These are phyloP conservation scores for Synergus umbraculus DNA, from an alignment of 2,888 invertebrate genomes.

Conservation along the genomic window DNA sequence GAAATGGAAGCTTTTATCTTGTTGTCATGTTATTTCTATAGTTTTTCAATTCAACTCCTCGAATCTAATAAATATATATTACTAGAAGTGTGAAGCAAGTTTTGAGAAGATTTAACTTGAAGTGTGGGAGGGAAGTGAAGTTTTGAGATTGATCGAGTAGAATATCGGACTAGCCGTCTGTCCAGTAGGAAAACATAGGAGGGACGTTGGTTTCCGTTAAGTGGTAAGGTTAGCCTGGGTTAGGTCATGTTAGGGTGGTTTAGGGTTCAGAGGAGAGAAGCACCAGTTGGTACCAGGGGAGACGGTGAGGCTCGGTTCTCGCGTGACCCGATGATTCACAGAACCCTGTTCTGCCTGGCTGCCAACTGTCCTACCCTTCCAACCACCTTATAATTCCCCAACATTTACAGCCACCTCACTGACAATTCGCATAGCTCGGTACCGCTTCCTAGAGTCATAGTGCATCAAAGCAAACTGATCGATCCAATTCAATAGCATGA, in stretches of 20 bases:
- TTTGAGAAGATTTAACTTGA: slow-evolving; percentile 20
- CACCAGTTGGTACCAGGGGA: slow-evolving; percentile 68
- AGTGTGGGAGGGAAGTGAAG: slow-evolving; percentile 2
- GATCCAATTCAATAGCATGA: neutral
- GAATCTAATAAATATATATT: slow-evolving; percentile 9
- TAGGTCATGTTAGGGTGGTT: slow-evolving; percentile 62
- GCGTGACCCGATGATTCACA: slow-evolving; percentile 76
- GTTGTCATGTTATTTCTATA: no score
- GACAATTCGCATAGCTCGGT: slow-evolving; percentile 47
- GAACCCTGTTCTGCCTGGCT: slow-evolving; percentile 56
- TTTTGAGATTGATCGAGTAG: slow-evolving; percentile 35
- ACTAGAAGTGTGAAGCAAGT: neutral
- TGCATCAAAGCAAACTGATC: neutral
- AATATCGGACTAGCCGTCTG: slow-evolving; percentile 34
- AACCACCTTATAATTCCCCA: slow-evolving; percentile 54
- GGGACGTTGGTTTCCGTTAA: slow-evolving; percentile 36
- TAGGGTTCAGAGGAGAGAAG: slow-evolving; percentile 60
- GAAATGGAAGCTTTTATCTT: no score
- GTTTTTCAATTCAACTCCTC: no score
- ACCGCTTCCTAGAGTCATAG: slow-evolving; percentile 23
- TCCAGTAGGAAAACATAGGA: slow-evolving; percentile 38
- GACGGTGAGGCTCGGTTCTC: slow-evolving; percentile 58
- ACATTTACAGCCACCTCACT: slow-evolving; percentile 52
- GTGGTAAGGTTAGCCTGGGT: slow-evolving; percentile 46
- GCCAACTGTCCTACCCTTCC: slow-evolving; percentile 51